Conservation (phyloP, 1,140 invertebrate genomes). For the Bombus sylvicola region DNA sequence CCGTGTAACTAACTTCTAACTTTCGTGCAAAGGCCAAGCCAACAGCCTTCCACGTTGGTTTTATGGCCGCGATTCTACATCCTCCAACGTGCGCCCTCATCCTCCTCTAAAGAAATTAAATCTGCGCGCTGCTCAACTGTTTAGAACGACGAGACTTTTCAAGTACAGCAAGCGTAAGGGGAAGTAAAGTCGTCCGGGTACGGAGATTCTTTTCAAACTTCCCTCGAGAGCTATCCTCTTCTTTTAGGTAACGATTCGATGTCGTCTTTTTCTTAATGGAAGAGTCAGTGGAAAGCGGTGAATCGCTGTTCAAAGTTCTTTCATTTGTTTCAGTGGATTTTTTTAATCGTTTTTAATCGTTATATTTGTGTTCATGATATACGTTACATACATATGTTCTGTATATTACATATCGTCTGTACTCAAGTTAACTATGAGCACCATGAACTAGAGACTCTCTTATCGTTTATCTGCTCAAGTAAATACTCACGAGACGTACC, state of each 20-base stretch:
- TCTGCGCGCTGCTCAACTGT: slow-evolving; percentile 15
- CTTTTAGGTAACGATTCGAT: not conserved
- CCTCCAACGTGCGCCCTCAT: not conserved
- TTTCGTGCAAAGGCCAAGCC: slow-evolving; percentile 68
- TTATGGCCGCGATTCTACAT: slow-evolving; percentile 46
- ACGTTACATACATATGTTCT: too few relatives aligned
- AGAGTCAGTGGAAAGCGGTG: too few relatives aligned
- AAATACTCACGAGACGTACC: too few relatives aligned
- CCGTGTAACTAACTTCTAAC: slow-evolving; percentile 81
- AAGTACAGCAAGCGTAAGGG: not conserved
- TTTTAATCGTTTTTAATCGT: too few relatives aligned
- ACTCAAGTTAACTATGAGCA: not conserved
- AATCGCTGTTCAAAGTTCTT: not conserved
- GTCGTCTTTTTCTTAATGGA: not conserved
- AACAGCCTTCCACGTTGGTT: slow-evolving; percentile 27
- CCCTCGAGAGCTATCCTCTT: not conserved
- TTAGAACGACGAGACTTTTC: not conserved
- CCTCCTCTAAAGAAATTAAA: slow-evolving; percentile 60
- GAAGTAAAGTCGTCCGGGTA: not conserved
- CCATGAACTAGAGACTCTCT: not conserved
- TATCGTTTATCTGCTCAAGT: not conserved
- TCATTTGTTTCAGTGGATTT: not conserved
- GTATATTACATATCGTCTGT: not conserved
- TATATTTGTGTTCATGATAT: too few relatives aligned
- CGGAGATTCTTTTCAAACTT: not conserved